Evolutionary conservation across 2,888 invertebrate species (phyloP).

Genomic region (Azorinus chamasolen): DNA sequence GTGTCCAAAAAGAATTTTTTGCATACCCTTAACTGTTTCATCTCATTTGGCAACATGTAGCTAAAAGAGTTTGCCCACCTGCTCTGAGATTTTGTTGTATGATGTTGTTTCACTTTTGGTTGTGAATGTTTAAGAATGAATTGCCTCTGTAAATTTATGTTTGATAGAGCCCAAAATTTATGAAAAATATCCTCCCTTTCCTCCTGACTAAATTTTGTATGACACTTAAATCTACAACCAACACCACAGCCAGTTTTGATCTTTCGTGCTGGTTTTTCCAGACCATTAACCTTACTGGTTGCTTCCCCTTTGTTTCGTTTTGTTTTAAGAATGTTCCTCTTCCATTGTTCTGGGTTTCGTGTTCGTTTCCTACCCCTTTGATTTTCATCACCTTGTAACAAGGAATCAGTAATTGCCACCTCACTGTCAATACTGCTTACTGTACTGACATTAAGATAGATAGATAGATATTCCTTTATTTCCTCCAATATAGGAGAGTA

Average conservation of each 20-base stretch:
- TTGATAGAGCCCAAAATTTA: slow-evolving; percentile 18
- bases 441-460: too few species aligned
- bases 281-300: background rate
- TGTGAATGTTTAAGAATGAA: slow-evolving; percentile 23
- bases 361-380: slow-evolving; percentile 4
- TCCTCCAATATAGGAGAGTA: too few species aligned
- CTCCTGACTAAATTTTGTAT: background rate
- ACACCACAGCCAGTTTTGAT: slow-evolving; percentile 5
- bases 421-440: too few species aligned
- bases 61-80: background rate
- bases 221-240: slow-evolving; percentile 14
- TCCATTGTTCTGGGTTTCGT: background rate
- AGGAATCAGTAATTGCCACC: too few species aligned
- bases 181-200: slow-evolving; percentile 23
- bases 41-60: slow-evolving; percentile 9
- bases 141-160: slow-evolving; percentile 19
- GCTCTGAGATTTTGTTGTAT: background rate
- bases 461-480: too few species aligned
- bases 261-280: background rate
- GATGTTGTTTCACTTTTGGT: background rate
- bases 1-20: slow-evolving; percentile 34
- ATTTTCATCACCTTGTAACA: too few species aligned
- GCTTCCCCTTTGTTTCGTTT: background rate
- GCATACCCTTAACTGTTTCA: slow-evolving; percentile 8
- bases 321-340: slow-evolving; percentile 4